Conservation (phyloP, 2,113 vertebrate species). For the Panthera leo region DNA sequence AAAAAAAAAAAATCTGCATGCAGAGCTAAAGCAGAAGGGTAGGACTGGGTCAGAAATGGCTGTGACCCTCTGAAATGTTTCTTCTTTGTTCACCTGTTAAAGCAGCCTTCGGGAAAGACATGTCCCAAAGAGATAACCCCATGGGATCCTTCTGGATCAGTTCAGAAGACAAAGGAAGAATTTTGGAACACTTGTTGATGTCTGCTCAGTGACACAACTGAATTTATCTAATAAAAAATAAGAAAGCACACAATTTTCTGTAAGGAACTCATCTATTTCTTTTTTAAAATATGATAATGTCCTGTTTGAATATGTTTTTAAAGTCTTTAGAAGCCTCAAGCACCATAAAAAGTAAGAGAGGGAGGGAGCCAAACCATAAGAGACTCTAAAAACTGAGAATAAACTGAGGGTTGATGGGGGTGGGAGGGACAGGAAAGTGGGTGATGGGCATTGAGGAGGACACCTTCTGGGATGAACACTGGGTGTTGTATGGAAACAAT, state of each 20-base stretch:
- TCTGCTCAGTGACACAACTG: background rate
- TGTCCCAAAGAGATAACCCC: background rate
- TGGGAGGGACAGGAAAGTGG: too few relatives aligned
- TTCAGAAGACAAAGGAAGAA: background rate
- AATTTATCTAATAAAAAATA: slow-evolving; percentile 15
- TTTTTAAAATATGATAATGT: background rate
- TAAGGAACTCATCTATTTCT: background rate
- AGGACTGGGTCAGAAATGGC: background rate
- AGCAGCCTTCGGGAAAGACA: background rate
- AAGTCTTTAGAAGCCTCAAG: background rate
- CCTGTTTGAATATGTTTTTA: background rate
- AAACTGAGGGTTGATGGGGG: too few relatives aligned
- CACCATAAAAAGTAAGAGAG: too few relatives aligned
- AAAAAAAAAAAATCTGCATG: background rate
- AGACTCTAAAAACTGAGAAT: too few relatives aligned
- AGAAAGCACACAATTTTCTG: background rate
- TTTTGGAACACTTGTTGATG: background rate
- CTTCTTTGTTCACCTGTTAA: background rate
- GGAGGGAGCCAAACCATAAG: too few relatives aligned
- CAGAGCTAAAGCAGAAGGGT: background rate
- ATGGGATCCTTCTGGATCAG: background rate
- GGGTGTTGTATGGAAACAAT: too few relatives aligned
- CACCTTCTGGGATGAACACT: too few relatives aligned
- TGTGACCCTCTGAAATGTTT: background rate
- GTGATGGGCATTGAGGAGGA: too few relatives aligned